A percentile compares a stretch with the other conserved stretches of the same genome.
Evolutionary conservation across 2,797 vertebrate species (phyloP).

Genomic region (Hyperoplus immaculatus): DNA sequence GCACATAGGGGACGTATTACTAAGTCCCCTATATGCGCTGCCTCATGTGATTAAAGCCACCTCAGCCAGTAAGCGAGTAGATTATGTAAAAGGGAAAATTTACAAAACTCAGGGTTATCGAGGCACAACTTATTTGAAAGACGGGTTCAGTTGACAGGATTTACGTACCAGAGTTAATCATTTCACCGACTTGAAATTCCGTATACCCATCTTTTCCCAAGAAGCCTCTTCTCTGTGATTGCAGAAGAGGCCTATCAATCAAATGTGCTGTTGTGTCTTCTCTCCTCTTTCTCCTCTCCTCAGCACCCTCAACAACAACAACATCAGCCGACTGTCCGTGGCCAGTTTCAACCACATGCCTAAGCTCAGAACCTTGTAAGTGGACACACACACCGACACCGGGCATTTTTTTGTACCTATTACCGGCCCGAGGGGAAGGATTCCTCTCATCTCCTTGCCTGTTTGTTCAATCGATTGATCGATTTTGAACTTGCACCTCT

Average conservation of each 20-base stretch:
- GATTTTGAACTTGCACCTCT: constrained; percentile 33
- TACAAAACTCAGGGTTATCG: neutral
- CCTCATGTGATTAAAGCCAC: neutral
- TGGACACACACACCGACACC: constrained; percentile 54
- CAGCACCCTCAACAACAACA: constrained; percentile 99
- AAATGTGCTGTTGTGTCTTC: neutral
- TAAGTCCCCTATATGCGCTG: no score
- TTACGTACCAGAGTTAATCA: neutral
- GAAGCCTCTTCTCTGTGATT: neutral
- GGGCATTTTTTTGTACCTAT: constrained; percentile 20
- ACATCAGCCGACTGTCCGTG: constrained; percentile 96
- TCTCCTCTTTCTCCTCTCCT: constrained; percentile 52
- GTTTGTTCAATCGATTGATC: constrained; percentile 58
- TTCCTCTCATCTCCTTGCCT: constrained; percentile 24
- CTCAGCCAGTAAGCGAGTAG: neutral
- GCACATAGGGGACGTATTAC: no score
- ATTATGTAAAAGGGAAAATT: neutral
- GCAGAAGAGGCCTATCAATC: constrained; percentile 7
- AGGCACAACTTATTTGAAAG: neutral
- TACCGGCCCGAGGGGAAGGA: neutral
- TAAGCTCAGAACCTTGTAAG: constrained; percentile 99
- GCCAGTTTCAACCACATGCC: constrained; percentile 99
- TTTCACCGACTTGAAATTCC: neutral
- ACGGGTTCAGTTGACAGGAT: neutral
- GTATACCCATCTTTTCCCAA: neutral